Evolutionary conservation across 2,888 invertebrate genomes (phyloP).

Genomic region (Pristionchus mayeri): DNA sequence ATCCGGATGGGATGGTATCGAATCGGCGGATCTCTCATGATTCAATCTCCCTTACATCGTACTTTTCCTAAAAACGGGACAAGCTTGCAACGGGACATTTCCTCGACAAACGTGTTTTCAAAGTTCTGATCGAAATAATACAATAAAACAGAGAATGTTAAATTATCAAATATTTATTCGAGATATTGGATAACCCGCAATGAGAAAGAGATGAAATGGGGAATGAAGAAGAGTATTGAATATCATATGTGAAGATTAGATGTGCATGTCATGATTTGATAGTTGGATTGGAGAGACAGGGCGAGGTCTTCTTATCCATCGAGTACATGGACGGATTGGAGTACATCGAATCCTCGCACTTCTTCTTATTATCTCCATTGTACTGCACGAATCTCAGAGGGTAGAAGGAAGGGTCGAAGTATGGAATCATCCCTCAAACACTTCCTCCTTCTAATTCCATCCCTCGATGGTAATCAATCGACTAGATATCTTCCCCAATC

Average conservation of each 20-base stretch:
- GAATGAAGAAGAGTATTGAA: background rate
- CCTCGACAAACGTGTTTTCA: background rate
- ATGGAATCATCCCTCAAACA: slow-evolving; percentile 64
- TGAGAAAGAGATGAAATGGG: background rate
- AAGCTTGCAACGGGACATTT: background rate
- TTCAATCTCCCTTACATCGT: background rate
- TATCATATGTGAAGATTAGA: background rate
- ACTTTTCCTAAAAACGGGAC: background rate
- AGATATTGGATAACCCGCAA: slow-evolving; percentile 4
- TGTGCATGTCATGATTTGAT: slow-evolving; percentile 51
- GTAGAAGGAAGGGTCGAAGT: slow-evolving; percentile 70
- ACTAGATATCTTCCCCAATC: background rate
- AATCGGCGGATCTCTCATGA: background rate
- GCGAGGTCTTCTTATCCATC: slow-evolving; percentile 61
- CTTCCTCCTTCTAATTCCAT: no score
- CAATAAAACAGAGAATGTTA: background rate
- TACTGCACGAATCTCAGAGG: slow-evolving; percentile 63
- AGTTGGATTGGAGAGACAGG: no score
- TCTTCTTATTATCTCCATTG: slow-evolving; percentile 64
- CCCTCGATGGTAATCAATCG: background rate
- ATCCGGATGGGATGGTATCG: background rate
- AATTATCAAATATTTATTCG: no score
- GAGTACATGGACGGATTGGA: slow-evolving; percentile 67
- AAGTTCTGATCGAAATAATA: background rate
- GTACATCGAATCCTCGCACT: slow-evolving; percentile 66